Evolutionary conservation across 2,113 vertebrate species (phyloP), one percentile per base, ranked within the genome.

Genomic region (Gasterosteus nipponicus): DNA sequence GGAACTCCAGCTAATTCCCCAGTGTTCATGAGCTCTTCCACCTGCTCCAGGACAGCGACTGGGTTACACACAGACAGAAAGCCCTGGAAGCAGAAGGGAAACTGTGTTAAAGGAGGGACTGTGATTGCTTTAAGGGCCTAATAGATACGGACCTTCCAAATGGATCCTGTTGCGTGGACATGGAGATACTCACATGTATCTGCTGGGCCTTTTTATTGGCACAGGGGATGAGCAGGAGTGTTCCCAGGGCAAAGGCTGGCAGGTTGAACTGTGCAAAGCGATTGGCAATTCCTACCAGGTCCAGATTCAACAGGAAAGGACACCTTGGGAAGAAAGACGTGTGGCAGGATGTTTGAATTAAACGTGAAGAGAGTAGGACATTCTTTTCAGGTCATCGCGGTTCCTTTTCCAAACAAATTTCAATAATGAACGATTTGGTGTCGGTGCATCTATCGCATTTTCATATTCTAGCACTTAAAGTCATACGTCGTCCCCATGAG

Each of bases 1-100:
- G 97, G 95, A 88, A 98, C 92, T 5, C 93, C 95, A n/a, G 96
- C 95, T 18, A 96, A 65, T 54, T 97, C 96, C 49, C 96, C 96
- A 0, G 92, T 92, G 67, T 69, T 94, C 96, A 98, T 96, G 11
- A 94, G 93, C 2, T 97, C 94, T 5, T 96, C 95, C 65, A 95
- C 88, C 82, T 99, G 97, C 18, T 96, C 95, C 49, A 99, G 92
- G 60, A 97, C 88, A 3, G 82, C 58, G 22, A 94, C 90, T 0
- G 90, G 91, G 68, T 95, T 91, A 58, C 94, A 96, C 0, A 91
- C 92, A 0, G 89, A 91, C 79, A 99, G 91, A 72, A 98, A 96
- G 72, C 87, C 94, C 98, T 99, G 67, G 7, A 76, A 77, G 65
- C 39, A 80, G 3, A 38, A 64, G 12, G n/a, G 29, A 61, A 39